Evolutionary conservation across 2,113 vertebrate genomes (phyloP), one percentile per base, ranked within the genome.

Genomic region (Nettapus auritus): DNA sequence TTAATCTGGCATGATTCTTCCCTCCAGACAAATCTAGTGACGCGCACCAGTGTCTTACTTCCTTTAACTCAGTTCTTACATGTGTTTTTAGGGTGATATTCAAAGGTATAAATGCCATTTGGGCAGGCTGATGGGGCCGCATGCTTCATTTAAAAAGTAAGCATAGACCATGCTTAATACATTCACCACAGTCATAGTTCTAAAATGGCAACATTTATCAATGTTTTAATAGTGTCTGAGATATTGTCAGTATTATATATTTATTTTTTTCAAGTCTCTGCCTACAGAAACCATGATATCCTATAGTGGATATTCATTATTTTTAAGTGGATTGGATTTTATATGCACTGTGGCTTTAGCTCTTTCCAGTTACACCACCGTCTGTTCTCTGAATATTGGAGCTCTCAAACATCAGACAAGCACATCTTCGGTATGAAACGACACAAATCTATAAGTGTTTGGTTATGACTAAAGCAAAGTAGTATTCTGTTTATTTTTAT

Each of bases 101-200:
- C 81, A 50, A 82, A 86, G 28, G 69, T 55, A 68, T 84, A 93
- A 96, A 62, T 11, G 6, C 4, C 11, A 25, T 56, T 89, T 82
- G 5, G 19, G 62, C 44, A 40, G 33, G 75, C 2, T 5, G 56
- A 78, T 78, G 34, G 42, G 40, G 14, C 23, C 40, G 18, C n/a
- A 57, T 66, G 62, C 73, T 93, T 89, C 83, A 90, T 89, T 88
- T 94, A 71, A 94, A 90, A 79, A 64, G 50, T 77, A 93, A 90
- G 59, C 55, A 86, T 12, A 33, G 59, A 17, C 20, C 42, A 55
- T 86, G 68, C 52, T 82, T 82, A 78, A 71, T 36, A 69, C 20
- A 38, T 88, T 91, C 93, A 73, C 55, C 63, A 15, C 38, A 33
- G 42, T 83, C 82, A 28, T 21, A 21, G 11, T 46, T 86, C 22